These are phyloP conservation scores for Natator depressus DNA, from an alignment of 2,113 vertebrate species.

Conservation along the genomic window DNA sequence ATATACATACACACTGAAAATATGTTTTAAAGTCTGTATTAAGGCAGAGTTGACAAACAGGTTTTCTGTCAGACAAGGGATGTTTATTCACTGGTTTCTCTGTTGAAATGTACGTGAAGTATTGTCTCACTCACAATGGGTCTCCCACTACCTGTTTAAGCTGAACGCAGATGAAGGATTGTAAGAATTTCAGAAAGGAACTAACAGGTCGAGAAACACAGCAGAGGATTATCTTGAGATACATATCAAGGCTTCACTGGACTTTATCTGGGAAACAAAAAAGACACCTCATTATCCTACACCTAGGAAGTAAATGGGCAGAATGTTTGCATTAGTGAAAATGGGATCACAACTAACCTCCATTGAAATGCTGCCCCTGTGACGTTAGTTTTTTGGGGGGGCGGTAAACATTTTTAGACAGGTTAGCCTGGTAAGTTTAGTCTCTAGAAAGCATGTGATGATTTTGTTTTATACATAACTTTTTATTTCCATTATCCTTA, in stretches of 20 bases:
- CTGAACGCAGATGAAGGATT: not conserved
- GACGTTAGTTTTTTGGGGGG: not conserved
- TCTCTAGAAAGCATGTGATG: not conserved
- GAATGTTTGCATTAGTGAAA: not conserved
- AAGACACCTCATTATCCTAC: not conserved
- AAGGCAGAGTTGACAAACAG: not conserved
- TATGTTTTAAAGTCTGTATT: not conserved
- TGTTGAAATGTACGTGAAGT: not conserved
- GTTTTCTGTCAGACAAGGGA: not conserved
- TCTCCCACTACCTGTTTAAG: not conserved
- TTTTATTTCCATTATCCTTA: not conserved
- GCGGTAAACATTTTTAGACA: not conserved
- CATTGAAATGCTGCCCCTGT: not conserved
- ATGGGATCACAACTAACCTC: not conserved
- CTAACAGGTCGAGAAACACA: not conserved
- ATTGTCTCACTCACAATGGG: not conserved
- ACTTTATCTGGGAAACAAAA: not conserved
- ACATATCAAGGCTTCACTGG: not conserved
- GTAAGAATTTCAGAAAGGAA: not conserved
- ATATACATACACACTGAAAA: not conserved
- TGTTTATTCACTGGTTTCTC: not conserved
- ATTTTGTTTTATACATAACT: not conserved
- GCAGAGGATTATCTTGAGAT: not conserved
- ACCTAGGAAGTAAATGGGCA: not conserved
- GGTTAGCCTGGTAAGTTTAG: not conserved